Base-by-base conservation (phyloP, 2,797 vertebrate species). In the Lemur catta region DNA sequence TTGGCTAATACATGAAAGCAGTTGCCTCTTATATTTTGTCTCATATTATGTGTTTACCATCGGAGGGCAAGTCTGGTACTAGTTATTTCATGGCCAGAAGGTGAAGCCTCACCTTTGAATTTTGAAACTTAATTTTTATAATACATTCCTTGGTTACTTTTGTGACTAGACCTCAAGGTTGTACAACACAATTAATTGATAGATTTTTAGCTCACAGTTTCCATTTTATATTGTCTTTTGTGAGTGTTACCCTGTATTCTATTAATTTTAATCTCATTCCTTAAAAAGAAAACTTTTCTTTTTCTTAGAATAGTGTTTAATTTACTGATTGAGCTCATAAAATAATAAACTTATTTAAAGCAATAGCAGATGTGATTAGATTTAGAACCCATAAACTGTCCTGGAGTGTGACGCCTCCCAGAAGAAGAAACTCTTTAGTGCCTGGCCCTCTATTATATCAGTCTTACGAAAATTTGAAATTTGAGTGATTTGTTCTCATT, bases 261-360 rank as follows among this genome's bases (percentile, higher is more conserved):
- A 94, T 97, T 98, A 97, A 95, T 97, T 97, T 96, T 96, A 94
- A 96, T 96, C 79, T 93, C 89, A 95, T 96, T 92, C 41, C 87
- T 97, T 98, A 96, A 97, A 98, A 95, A 96, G 48, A 84, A 94
- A 90, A 91, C 72, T 95, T 94, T 6, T 96, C 93, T 92, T 92
- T 95, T 15, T 96, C 93, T 92, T 97, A 85, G 63, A 93, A 41
- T 75, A 75, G 50, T 67, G 88, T 57, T 20, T 94, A 93, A 80
- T 89, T 97, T 97, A 92, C 80, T 96, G 71, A 91, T 90, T 92
- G 96, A 97, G 84, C 91, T 92, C 67, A 89, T 81, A 65, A 35
- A 95, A 93, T 96, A 97, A 97, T 86, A 97, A 91, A 91, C 1
- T 2, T 96, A 95, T 85, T 95, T 8, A 0, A 48, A 61, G 20